Evolutionary conservation across 2,888 invertebrate genomes (phyloP), one percentile per base, ranked within the genome.

Genomic region (Phyto melanocephala): DNA sequence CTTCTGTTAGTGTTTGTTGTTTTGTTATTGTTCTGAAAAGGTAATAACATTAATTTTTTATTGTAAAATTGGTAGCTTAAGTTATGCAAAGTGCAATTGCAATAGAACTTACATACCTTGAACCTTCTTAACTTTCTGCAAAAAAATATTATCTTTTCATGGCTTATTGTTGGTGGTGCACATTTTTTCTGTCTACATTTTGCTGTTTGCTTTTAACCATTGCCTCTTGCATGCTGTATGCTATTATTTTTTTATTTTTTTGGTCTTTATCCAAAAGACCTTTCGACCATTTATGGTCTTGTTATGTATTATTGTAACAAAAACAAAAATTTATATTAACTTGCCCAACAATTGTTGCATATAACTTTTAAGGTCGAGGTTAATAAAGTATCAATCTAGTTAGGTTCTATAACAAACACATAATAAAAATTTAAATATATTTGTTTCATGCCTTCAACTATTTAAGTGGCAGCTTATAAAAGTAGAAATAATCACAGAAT

Each of bases 361-460:
- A 0, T 28, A 24, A 13, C 56, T 22, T 42, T 40, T 24, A n/a
- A 42, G 54, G 74, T 71, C 52, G 63, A 67, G 78, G 70, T 76
- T 76, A 82, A 82, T 82, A 82, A 82, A 79, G 79, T 71, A 65
- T 62, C 79, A 82, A 82, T 77, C 75, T 71, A 58, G 75, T 75
- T 79, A 62, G 75, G 58, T 71, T 79, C 62, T 79, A 79, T 71
- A 82, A 75, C 68, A 75, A 75, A 79, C 82, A 82, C 82, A 54
- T 82, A 82, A 82, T 82, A 82, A 82, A 82, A 82, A 79, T 82
- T 82, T 62, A 76, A 82, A 79, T 82, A 76, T 75, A 63, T 80
- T 52, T 28, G 3, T 47, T 37, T 71, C 10, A 28, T 15, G 35
- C 28, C 52, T 28, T n/a, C 65, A 22, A 56, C 56, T 22, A 50